phyloP scores from a whole-genome alignment of 2,888 invertebrate species.

The Xylota sylvarum region DNA sequence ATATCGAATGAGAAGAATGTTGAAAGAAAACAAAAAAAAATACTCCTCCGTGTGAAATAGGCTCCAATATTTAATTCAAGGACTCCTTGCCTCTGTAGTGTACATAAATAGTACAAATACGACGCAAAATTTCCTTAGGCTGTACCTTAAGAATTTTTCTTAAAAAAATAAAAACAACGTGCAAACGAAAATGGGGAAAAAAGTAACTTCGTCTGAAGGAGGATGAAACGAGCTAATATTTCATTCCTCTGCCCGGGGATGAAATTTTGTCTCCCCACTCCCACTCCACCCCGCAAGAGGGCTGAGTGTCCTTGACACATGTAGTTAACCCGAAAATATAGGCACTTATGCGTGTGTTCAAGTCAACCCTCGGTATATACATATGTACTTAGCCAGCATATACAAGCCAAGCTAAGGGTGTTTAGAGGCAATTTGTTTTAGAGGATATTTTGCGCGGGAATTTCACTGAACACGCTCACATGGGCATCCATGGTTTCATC shows the following conservation, averaged over 20 bases:
- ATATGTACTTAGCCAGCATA: background rate
- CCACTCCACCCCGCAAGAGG: slow-evolving; percentile 11
- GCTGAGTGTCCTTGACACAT: slow-evolving; percentile 70
- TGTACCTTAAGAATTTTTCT: slow-evolving; percentile 40
- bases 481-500: slow-evolving; percentile 29
- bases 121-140: slow-evolving; percentile 53
- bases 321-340: slow-evolving; percentile 75
- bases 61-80: slow-evolving; percentile 58
- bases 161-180: background rate
- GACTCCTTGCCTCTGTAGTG: slow-evolving; percentile 16
- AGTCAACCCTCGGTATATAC: slow-evolving; percentile 34
- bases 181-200: background rate
- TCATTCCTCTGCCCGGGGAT: slow-evolving; percentile 68
- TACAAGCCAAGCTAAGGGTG: slow-evolving; percentile 35
- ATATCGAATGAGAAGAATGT: slow-evolving; percentile 29
- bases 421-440: slow-evolving; percentile 49
- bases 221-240: slow-evolving; percentile 53
- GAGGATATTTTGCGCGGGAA: slow-evolving; percentile 74
- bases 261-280: slow-evolving; percentile 17
- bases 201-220: slow-evolving; percentile 18
- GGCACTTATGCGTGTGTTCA: slow-evolving; percentile 68
- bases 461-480: slow-evolving; percentile 39
- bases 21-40: background rate
- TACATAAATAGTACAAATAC: slow-evolving; percentile 52
- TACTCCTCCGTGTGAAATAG: slow-evolving; percentile 33